Evolutionary conservation across 2,797 vertebrate genomes (phyloP), one percentile per base, ranked within the genome.

Genomic region (Enteromius anoplus): DNA sequence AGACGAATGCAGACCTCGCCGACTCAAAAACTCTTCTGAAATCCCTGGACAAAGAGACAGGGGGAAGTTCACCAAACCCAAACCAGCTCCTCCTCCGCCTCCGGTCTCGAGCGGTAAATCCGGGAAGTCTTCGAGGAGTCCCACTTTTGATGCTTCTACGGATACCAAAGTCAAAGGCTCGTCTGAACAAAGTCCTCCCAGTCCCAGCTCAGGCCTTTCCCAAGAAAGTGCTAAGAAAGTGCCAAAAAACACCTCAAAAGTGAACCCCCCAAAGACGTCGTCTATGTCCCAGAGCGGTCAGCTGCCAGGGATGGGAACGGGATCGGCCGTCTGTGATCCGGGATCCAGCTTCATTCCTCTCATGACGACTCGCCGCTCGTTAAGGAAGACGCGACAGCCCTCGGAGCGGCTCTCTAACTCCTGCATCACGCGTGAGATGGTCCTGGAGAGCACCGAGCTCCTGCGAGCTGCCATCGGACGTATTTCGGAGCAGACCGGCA

Each of bases 401-500:
- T 93, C 96, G 0, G 98, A 99, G 90, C 95, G 96, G 86, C 94
- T 97, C 0, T 93, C 95, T 80, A 97, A 95, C 0, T 96, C 97
- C 0, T 89, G 97, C 19, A 95, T 98, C 93, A 99, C 98, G 0
- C 96, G 96, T 1, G 96, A 97, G 3, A 96, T 95, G 91, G 95
- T 99, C 82, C 79, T 99, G 88, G 96, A 97, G 40, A 95, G 97
- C 90, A 95, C 96, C 0, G 97, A 98, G 92, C 94, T 94, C 19
- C 95, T 99, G 1, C 95, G 97, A 12, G 81, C 95, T 0, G 97
- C 98, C 90, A 97, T 99, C 87, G 96, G 91, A 90, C 96, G 94
- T 84, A 97, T 97, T 93, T 97, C 97, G 0, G 98, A 98, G 89
- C 97, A 99, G 88, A 97, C 96, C 83, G 97, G 95, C 19, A 98